Evolutionary conservation across 1,140 invertebrate genomes (phyloP), one percentile per base, ranked within the genome.

Genomic region (Centruroides sculpturatus): DNA sequence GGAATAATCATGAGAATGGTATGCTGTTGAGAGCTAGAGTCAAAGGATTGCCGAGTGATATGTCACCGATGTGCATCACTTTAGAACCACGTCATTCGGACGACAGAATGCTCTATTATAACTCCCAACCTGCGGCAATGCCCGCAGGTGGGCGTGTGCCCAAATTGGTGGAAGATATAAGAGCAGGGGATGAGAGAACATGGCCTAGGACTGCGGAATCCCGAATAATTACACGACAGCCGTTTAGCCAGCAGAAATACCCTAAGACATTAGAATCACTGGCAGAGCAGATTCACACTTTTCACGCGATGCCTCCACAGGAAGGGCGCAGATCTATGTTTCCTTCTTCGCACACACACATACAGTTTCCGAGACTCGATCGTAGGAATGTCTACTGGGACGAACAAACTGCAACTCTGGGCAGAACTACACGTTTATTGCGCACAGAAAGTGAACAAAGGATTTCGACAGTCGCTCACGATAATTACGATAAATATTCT

Each of bases 391-490:
- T n/a, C 8, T 58, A 76, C 87, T 41, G 79, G 86, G 61, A 87
- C 84, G 56, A 88, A 84, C 70, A 76, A 86, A 34, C 13, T 13
- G 55, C 23, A 23, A 41, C 53, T 12, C 34, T 57, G 10, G 11
- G 62, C 35, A 35, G 66, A 23, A 50, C 54, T 34, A 61, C 56
- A 4, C 60, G 70, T 6, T 52, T 73, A 50, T 61, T 68, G 8
- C 61, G 72, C 23, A 69, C 72, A 12, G 69, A 70, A 56, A 72
- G 71, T 61, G 72, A 74, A 59, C 73, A 74, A 59, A 54, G 70
- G 13, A 66, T 74, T 46, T 68, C 64, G 3, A 66, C 51, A 64
- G 63, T 50, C 58, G 67, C 60, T 48, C 67, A 61, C 8, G 60
- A 64, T 54, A 9, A 53, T 7, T 59, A 49, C 10, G 63, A 65